Percentiles rank a stretch among this genome's conserved stretches.
Conservation (phyloP, 2,888 invertebrate genomes). For the Tipula vernalis region DNA sequence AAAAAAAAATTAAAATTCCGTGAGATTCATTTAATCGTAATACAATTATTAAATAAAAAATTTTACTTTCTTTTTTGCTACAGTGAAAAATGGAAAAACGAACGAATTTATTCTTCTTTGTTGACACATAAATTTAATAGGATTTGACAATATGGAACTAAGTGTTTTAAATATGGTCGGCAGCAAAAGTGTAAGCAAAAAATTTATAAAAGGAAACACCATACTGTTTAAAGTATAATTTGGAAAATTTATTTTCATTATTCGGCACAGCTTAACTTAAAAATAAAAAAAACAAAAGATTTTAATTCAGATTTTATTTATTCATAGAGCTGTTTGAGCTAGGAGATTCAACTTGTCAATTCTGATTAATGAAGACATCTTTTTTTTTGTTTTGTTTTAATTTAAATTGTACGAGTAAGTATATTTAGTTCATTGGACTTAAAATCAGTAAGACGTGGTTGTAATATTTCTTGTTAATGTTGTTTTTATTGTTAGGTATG, state of each 20-base stretch:
- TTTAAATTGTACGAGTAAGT: neutral
- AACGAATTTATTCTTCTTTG: neutral
- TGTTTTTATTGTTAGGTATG: neutral
- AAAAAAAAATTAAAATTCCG: neutral
- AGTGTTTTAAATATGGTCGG: neutral
- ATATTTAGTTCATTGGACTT: neutral
- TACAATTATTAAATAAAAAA: neutral
- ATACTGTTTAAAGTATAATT: neutral
- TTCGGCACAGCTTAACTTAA: neutral
- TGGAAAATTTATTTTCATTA: neutral
- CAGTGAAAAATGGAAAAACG: neutral
- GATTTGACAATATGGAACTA: slow-evolving; percentile 4
- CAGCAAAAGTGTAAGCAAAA: neutral
- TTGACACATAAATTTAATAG: slow-evolving; percentile 4
- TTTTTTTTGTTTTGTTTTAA: neutral
- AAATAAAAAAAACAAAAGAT: neutral
- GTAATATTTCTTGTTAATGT: neutral
- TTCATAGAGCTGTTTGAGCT: neutral
- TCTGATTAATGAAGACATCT: neutral
- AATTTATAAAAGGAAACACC: neutral
- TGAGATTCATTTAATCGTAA: slow-evolving; percentile 4
- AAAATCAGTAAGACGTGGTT: neutral
- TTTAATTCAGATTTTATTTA: neutral
- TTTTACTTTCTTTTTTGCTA: neutral
- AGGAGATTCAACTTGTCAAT: neutral